phyloP scores from a whole-genome alignment of 1,140 invertebrate genomes.

The Bombus breviceps region DNA sequence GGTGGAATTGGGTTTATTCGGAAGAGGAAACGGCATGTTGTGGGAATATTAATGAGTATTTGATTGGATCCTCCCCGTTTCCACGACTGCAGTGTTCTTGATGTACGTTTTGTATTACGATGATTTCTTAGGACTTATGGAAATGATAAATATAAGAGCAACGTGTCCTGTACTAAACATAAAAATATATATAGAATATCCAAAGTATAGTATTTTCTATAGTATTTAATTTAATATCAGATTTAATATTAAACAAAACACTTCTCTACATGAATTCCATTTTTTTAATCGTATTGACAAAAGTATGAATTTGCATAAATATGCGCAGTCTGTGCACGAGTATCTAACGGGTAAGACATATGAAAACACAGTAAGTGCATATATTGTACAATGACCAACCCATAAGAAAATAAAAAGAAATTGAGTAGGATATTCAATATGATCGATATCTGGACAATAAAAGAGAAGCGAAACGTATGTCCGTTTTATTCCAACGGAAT shows the following conservation, averaged over 20 bases:
- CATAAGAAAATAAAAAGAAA: neutral
- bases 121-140: neutral
- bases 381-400: neutral
- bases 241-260: no score
- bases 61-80: neutral
- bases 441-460: neutral
- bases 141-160: neutral
- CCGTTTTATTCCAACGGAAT: neutral
- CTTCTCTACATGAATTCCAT: no score
- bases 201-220: no score
- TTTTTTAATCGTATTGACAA: no score
- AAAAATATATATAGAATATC: no score
- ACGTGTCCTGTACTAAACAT: no score
- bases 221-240: no score
- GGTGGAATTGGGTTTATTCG: neutral
- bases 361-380: no score
- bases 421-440: neutral
- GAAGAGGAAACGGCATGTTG: neutral
- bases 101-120: neutral
- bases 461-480: neutral
- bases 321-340: no score
- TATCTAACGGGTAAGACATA: neutral
- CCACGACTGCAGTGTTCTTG: neutral
- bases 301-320: no score
- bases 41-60: neutral